Conservation (phyloP, 2,797 vertebrate species). For the Peromyscus eremicus region DNA sequence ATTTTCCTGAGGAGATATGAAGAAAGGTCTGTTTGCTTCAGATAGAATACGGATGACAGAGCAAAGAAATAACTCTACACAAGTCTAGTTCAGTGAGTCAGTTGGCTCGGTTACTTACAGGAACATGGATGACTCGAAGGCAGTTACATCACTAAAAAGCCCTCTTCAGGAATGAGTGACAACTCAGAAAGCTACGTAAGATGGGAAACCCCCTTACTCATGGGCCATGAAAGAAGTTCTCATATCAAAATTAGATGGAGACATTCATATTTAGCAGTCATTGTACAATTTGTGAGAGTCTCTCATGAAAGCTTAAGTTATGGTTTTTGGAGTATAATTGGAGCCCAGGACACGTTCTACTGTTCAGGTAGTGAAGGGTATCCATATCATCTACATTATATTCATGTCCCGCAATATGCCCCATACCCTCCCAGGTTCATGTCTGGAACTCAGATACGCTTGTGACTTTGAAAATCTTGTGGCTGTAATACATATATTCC, state of each 20-base stretch:
- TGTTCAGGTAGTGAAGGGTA: neutral
- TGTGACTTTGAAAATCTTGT: neutral
- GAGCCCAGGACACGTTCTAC: neutral
- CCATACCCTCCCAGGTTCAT: neutral
- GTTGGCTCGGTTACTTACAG: neutral
- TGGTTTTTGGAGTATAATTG: neutral
- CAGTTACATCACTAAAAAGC: neutral
- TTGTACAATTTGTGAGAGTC: neutral
- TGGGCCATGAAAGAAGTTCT: neutral
- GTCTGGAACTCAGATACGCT: neutral
- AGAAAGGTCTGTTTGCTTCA: neutral
- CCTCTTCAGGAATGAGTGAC: neutral
- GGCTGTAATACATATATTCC: neutral
- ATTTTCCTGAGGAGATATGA: neutral
- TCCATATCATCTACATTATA: neutral
- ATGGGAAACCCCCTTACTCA: neutral
- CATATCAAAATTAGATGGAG: neutral
- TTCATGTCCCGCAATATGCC: neutral
- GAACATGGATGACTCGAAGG: neutral
- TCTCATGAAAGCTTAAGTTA: neutral
- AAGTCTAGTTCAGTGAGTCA: neutral
- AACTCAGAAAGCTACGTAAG: neutral
- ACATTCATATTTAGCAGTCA: neutral
- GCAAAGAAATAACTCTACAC: neutral
- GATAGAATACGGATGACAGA: neutral